Evolutionary conservation across 1,140 invertebrate genomes (phyloP), one percentile per base, ranked within the genome.

Genomic region (Sycophaga agraensis): DNA sequence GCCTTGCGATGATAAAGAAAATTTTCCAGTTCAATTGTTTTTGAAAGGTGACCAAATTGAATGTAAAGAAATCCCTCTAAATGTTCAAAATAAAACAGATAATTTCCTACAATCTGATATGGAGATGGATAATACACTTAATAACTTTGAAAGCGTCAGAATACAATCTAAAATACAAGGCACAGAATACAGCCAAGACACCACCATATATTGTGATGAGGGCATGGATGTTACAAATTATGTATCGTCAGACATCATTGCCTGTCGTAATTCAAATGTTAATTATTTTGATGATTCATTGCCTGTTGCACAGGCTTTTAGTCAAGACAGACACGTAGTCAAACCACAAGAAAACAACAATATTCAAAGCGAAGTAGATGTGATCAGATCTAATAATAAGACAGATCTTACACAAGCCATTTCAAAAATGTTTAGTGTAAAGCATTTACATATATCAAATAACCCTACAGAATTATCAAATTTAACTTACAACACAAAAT

Each of bases 21-120:
- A 64, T 11, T 64, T 64, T 49, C 62, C 62, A 16, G 56, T 59
- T n/a, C 62, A 59, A 54, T 19, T 64, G 24, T 64, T 64, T 59
- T 40, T 64, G 21, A 39, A 34, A 45, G 48, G 12, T 53, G 16
- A 59, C 42, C 14, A 64, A 21, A 11, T 64, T 59, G 31, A 48
- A 22, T 59, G 49, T 37, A 54, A 37, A 40, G 55, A 64, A 42
- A 24, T 59, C 4, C 31, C 17, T 31, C 4, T 5, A 17, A 22
- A 17, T 40, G 7, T 21, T 37, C 16, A 9, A 11, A 19, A 1
- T 45, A 39, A 35, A 26, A 14, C 39, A 35, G 22, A 54, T 34
- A 31, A 45, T 50, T 22, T 50, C 0, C 43, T 35, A 31, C 17
- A 58, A 17, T 37, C 26, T 45, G 11, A 63, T 43, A 35, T 28